These are phyloP conservation scores for Triplophysa yarkandensis DNA, from an alignment of 2,797 vertebrate species.

Conservation along the genomic window DNA sequence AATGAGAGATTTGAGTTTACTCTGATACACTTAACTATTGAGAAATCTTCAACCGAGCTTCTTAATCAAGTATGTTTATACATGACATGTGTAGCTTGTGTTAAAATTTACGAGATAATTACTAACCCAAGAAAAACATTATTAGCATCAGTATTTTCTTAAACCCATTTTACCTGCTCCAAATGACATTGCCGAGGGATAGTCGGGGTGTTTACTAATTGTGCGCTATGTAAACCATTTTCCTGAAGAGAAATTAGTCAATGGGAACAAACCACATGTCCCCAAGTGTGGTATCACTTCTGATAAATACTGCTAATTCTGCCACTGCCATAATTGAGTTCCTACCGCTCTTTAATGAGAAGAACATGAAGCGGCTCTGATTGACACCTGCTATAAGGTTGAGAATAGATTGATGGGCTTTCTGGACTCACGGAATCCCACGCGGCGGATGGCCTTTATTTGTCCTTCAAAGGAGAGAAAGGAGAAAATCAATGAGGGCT, in stretches of 20 bases:
- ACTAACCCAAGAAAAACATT: constrained; percentile 33
- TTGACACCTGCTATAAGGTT: constrained; percentile 59
- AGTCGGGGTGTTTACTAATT: constrained; percentile 63
- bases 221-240: constrained; percentile 63
- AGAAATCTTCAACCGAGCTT: not conserved
- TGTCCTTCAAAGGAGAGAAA: constrained; percentile 67
- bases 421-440: constrained; percentile 9
- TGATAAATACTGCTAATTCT: constrained; percentile 65
- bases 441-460: constrained; percentile 41
- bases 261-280: constrained; percentile 62
- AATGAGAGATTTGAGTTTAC: not conserved
- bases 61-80: not conserved
- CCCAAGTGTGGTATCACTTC: constrained; percentile 64
- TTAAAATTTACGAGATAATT: constrained; percentile 29
- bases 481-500: constrained; percentile 64
- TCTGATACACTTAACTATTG: not conserved
- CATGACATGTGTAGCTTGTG: not conserved
- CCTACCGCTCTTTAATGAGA: constrained; percentile 41
- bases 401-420: constrained; percentile 21
- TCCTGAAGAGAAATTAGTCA: constrained; percentile 66
- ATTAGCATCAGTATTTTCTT: constrained; percentile 7
- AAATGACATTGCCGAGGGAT: constrained; percentile 61
- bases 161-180: constrained; percentile 30
- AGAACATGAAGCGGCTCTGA: constrained; percentile 49
- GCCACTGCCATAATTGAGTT: constrained; percentile 46